phyloP scores from a whole-genome alignment of 2,888 invertebrate species.

The Sinohyriopsis cumingii region DNA sequence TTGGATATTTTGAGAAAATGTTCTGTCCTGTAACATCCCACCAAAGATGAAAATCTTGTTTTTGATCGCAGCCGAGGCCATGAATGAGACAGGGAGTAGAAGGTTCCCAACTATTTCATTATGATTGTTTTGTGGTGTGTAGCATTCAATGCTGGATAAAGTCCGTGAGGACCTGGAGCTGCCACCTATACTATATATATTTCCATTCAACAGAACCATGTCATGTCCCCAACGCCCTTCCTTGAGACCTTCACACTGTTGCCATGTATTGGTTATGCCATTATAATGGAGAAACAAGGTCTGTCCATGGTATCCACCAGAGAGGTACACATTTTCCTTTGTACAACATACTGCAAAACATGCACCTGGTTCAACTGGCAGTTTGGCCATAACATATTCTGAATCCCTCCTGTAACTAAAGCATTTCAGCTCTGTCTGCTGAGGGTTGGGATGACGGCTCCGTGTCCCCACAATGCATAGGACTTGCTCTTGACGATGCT shows the following conservation, averaged over 20 bases:
- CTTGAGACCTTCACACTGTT: slow-evolving; percentile 34
- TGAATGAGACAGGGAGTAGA: slow-evolving; percentile 40
- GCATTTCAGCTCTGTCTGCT: slow-evolving; percentile 45
- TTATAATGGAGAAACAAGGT: slow-evolving; percentile 37
- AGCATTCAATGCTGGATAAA: slow-evolving; percentile 42
- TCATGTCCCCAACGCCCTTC: slow-evolving; percentile 46
- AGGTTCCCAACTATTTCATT: slow-evolving; percentile 37
- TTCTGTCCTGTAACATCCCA: slow-evolving; percentile 38
- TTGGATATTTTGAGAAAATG: slow-evolving; percentile 38
- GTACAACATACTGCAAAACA: slow-evolving; percentile 48
- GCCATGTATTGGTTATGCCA: slow-evolving; percentile 37
- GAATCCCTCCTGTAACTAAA: slow-evolving; percentile 45
- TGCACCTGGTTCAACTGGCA: slow-evolving; percentile 45
- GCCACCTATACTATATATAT: slow-evolving; percentile 40
- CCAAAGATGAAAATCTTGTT: slow-evolving; percentile 45
- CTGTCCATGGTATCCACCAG: slow-evolving; percentile 44
- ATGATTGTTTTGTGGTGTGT: slow-evolving; percentile 28
- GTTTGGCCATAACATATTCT: slow-evolving; percentile 35
- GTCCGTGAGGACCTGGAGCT: slow-evolving; percentile 38
- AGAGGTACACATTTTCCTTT: slow-evolving; percentile 38
- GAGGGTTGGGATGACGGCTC: slow-evolving; percentile 44
- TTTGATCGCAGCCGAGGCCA: slow-evolving; percentile 41
- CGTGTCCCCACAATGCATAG: slow-evolving; percentile 46
- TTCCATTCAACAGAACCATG: slow-evolving; percentile 32
- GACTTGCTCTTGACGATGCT: slow-evolving; percentile 42